Base-by-base conservation (phyloP, 2,888 invertebrate genomes). In the Caenorhabditis virilis region DNA sequence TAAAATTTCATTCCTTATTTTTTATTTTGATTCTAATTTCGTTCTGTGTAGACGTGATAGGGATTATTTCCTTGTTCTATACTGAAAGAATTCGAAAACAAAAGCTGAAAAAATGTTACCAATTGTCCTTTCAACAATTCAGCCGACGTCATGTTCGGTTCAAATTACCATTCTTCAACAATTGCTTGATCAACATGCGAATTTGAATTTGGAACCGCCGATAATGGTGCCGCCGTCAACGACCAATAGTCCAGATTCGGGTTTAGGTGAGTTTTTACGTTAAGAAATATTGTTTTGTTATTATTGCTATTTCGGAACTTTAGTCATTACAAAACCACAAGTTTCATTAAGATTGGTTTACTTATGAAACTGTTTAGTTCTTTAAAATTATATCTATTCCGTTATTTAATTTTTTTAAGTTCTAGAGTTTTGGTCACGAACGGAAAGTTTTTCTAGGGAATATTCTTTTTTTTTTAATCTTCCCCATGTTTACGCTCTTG, bases 121-220 rank as follows among this genome's bases (percentile, higher is more conserved):
- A 20, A 35, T 35, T 4, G 20, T 52, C 1, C 18, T 48, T 16
- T 15, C 18, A 16, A 22, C 36, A 22, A 41, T 61, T 61, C 66
- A 66, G 66, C 66, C 66, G 13, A 57, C 66, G 2, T 61, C 66
- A 26, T 66, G 66, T 22, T 56, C 66, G 16, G 58, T 66, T 3
- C 66, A 66, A 42, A 66, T 66, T 42, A 66, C 66, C 2, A 53
- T 66, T 16, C 50, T 66, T 7, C 66, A 66, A 42, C 58, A 61
- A 25, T 46, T 66, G 35, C 38, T 66, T 30, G 60, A 66, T 30
- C 51, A 38, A 18, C 56, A 57, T 20, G 39, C 60, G 11, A 41
- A 26, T 2, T 27, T 66, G 38, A 60, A 58, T 43, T 11, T 64
- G 4, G 64, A 64, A 25, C 49, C 55, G 3, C 45, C 53, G 38